Conservation (phyloP, 1,140 invertebrate species). For the Drosophila eugracilis region DNA sequence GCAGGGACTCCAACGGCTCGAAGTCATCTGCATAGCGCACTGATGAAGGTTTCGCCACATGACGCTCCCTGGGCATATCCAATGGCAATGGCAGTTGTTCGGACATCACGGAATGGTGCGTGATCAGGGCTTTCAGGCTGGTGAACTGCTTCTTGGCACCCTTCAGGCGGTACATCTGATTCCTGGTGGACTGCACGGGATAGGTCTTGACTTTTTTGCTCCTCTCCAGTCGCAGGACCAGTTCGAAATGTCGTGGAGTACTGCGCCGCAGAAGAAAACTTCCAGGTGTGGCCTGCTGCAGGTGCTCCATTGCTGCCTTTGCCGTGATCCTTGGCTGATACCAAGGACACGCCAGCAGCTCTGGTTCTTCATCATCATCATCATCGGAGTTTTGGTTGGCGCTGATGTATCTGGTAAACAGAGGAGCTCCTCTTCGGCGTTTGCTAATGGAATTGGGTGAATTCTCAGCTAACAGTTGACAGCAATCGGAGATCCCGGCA, state of each 20-base stretch:
- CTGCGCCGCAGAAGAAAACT: constrained; percentile 73
- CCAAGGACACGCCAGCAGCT: constrained; percentile 64
- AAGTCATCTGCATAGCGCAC: constrained; percentile 79
- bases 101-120: constrained; percentile 97
- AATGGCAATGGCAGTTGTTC: constrained; percentile 96
- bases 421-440: constrained; percentile 29
- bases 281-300: constrained; percentile 58
- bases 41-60: constrained; percentile 52
- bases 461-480: constrained; percentile 66
- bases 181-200: constrained; percentile 56
- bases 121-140: constrained; percentile 94
- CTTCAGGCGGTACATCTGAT: constrained; percentile 86
- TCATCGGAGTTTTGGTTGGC: constrained; percentile 49
- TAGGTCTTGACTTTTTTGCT: constrained; percentile 65
- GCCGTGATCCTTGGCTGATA: constrained; percentile 73
- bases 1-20: constrained; percentile 75
- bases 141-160: constrained; percentile 98
- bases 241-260: constrained; percentile 58
- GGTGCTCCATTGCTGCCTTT: constrained; percentile 66
- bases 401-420: constrained; percentile 37
- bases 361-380: constrained; percentile 57
- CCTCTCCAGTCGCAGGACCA: constrained; percentile 64
- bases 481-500: constrained; percentile 76
- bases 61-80: constrained; percentile 89
- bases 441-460: constrained; percentile 22